Conservation (phyloP, 2,888 invertebrate species). For the Lampropteryx suffumata region DNA sequence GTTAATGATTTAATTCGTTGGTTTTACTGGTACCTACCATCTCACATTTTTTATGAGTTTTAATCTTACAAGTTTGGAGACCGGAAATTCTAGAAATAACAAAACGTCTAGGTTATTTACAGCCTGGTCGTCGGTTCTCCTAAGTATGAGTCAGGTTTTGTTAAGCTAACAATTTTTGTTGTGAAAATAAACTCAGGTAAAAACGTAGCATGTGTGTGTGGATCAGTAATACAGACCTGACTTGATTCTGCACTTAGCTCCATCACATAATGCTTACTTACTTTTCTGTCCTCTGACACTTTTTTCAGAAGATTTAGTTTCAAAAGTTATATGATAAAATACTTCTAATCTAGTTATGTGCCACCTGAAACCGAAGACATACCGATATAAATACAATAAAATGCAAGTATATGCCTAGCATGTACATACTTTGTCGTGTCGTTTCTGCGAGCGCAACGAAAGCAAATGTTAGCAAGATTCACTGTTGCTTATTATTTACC, state of each 20-base stretch:
- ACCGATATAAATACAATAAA: not conserved
- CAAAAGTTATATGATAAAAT: too few species aligned
- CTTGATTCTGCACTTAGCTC: constrained; percentile 62
- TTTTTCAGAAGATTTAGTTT: too few species aligned
- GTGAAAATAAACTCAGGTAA: constrained; percentile 74
- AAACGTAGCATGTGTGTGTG: constrained; percentile 55
- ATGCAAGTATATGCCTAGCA: not conserved
- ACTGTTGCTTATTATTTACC: constrained; percentile 4
- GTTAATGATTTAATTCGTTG: not conserved
- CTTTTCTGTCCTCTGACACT: too few species aligned
- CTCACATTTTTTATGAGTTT: not conserved
- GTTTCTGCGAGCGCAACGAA: constrained; percentile 14
- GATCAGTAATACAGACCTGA: constrained; percentile 57
- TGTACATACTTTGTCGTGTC: constrained; percentile 1
- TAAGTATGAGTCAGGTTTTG: constrained; percentile 44
- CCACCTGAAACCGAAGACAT: not conserved
- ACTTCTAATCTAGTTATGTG: too few species aligned
- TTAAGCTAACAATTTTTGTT: constrained; percentile 51
- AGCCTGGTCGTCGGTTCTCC: constrained; percentile 25
- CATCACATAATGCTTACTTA: constrained; percentile 49
- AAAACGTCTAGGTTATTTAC: constrained; percentile 26
- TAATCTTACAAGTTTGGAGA: not conserved
- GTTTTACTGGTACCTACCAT: not conserved
- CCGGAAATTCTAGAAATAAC: constrained; percentile 11
- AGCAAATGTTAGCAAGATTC: constrained; percentile 18